These are phyloP conservation scores for Sarcophaga subvicina DNA, from an alignment of 2,888 invertebrate genomes.

Conservation along the genomic window DNA sequence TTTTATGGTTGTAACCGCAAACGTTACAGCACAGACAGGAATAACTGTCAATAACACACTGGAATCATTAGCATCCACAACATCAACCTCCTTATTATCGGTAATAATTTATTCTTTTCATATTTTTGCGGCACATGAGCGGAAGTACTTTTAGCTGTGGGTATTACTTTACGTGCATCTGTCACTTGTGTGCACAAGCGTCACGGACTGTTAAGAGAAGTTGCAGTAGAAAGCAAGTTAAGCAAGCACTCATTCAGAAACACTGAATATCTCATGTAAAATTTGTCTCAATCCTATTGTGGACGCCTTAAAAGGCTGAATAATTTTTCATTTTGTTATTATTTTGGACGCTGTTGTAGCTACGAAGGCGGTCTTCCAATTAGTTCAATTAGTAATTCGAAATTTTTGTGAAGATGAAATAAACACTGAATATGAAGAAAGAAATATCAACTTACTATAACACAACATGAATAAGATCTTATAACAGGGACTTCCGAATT, in stretches of 20 bases:
- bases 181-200: slow-evolving; percentile 55
- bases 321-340: no score
- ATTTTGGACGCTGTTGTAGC: no score
- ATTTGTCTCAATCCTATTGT: background rate
- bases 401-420: no score
- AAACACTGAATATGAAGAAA: no score
- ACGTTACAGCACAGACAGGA: slow-evolving; percentile 41
- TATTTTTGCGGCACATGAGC: background rate
- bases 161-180: slow-evolving; percentile 19
- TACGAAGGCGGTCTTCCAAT: no score
- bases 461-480: no score
- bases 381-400: no score
- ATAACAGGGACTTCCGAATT: no score
- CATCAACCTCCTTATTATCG: slow-evolving; percentile 2
- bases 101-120: no score
- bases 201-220: slow-evolving; percentile 61
- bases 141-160: background rate
- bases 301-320: no score
- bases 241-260: slow-evolving; percentile 29
- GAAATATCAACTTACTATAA: no score
- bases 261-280: background rate
- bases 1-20: slow-evolving; percentile 62
- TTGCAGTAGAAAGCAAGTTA: slow-evolving; percentile 59
- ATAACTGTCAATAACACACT: background rate
- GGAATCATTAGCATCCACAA: slow-evolving; percentile 45